These are phyloP conservation scores for Leptopilina syphax DNA, from an alignment of 2,888 invertebrate genomes.

Conservation along the genomic window DNA sequence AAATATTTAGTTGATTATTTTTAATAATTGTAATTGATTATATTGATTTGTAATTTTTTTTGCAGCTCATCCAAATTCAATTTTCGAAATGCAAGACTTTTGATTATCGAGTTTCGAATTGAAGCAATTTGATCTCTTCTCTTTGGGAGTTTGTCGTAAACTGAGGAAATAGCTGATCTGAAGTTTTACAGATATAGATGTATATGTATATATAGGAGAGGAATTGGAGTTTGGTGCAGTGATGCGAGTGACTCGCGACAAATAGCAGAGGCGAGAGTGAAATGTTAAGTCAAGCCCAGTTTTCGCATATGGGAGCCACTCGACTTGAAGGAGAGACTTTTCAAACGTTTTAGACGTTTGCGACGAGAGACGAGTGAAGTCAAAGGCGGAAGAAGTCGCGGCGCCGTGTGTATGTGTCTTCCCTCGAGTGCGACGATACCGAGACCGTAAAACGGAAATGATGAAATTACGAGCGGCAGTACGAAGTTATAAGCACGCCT, in stretches of 20 bases:
- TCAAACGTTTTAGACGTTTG: constrained; percentile 58
- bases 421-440: constrained; percentile 57
- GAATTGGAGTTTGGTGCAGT: constrained; percentile 15
- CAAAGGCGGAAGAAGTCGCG: constrained; percentile 23
- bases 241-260: constrained; percentile 36
- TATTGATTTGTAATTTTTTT: too few species aligned
- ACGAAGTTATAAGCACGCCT: constrained; percentile 55
- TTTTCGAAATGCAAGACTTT: neutral
- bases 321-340: constrained; percentile 53
- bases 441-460: constrained; percentile 63
- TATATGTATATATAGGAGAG: neutral
- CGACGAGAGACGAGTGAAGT: constrained; percentile 59
- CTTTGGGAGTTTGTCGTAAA: constrained; percentile 13
- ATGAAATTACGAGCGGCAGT: constrained; percentile 64
- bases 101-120: neutral
- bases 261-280: constrained; percentile 33
- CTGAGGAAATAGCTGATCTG: constrained; percentile 4
- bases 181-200: constrained; percentile 10
- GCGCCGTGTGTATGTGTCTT: constrained; percentile 50
- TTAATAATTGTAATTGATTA: too few species aligned
- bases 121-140: constrained; percentile 7
- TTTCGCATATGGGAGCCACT: constrained; percentile 49
- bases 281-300: constrained; percentile 41
- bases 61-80: neutral
- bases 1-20: too few species aligned